Evolutionary conservation across 2,888 invertebrate genomes (phyloP).

Genomic region (Epiblema foenella): DNA sequence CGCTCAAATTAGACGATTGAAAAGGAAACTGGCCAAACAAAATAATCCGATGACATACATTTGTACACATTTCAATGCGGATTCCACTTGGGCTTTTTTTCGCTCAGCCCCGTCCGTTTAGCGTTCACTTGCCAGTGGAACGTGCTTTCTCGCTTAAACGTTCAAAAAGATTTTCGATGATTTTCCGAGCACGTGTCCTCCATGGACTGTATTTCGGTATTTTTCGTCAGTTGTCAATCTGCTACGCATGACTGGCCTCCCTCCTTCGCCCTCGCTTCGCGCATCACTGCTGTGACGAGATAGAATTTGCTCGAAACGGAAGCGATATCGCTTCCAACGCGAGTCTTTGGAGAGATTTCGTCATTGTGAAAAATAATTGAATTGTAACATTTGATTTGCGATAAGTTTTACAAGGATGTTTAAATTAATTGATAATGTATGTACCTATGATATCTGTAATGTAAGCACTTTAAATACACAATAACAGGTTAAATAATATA

Average conservation of each 20-base stretch:
- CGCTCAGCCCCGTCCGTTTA: constrained; percentile 38
- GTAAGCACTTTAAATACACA: too few species aligned
- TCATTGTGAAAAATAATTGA: constrained; percentile 44
- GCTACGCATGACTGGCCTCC: constrained; percentile 65
- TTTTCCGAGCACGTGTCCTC: constrained; percentile 33
- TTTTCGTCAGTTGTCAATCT: constrained; percentile 75
- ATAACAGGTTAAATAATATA: too few species aligned
- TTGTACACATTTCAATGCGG: constrained; percentile 32
- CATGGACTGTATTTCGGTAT: constrained; percentile 49
- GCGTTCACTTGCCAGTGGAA: constrained; percentile 28
- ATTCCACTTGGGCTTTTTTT: constrained; percentile 36
- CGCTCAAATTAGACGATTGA: constrained; percentile 1
- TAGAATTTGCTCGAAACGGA: constrained; percentile 67
- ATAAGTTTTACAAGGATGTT: constrained; percentile 13
- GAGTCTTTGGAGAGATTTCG: constrained; percentile 47
- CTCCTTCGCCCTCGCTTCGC: constrained; percentile 56
- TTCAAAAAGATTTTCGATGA: constrained; percentile 42
- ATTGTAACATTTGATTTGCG: constrained; percentile 39
- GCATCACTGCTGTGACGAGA: constrained; percentile 60
- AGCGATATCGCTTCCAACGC: constrained; percentile 58
- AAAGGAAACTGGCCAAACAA: constrained; percentile 10
- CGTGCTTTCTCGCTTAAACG: constrained; percentile 40
- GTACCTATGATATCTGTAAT: background rate
- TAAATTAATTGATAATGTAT: constrained; percentile 9
- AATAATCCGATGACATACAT: constrained; percentile 22